Percentiles rank a stretch among this genome's conserved stretches.
Evolutionary conservation across 2,888 invertebrate genomes (phyloP).

Genomic region (Drosophila borborema): DNA sequence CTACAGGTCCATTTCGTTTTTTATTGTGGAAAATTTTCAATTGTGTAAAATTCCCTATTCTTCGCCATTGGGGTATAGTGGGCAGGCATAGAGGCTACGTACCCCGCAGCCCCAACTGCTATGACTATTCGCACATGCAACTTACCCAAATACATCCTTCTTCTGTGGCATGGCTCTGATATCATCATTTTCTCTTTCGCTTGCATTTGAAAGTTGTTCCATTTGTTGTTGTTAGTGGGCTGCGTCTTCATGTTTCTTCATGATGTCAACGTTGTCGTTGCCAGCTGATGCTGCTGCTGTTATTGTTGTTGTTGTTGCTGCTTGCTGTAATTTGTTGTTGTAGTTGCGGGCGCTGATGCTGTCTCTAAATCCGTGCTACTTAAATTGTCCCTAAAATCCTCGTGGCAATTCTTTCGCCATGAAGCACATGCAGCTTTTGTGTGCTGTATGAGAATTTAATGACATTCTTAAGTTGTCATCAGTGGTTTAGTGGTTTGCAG

Average conservation of each 20-base stretch:
- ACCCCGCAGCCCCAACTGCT: too few species aligned
- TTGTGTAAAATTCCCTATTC: too few species aligned
- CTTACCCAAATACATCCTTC: conserved; percentile 50
- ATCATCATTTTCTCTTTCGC: conserved; percentile 27
- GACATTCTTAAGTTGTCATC: conserved; percentile 84
- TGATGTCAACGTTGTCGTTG: conserved; percentile 60
- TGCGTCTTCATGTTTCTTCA: conserved; percentile 69
- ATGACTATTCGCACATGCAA: conserved; percentile 66
- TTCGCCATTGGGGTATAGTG: too few species aligned
- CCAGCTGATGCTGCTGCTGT: conserved; percentile 10
- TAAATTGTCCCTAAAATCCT: conserved; percentile 82
- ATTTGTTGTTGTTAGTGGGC: conserved; percentile 49
- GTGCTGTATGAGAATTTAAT: conserved; percentile 80
- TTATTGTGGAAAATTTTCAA: too few species aligned
- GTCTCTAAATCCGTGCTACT: conserved; percentile 81
- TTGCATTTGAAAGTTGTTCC: conserved; percentile 17
- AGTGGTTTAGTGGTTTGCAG: conserved; percentile 74
- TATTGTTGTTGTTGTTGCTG: conserved; percentile 26
- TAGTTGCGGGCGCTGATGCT: conserved; percentile 59
- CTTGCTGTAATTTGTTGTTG: conserved; percentile 7
- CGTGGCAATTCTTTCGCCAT: conserved; percentile 79
- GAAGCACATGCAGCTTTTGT: conserved; percentile 79
- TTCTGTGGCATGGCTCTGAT: conserved; percentile 47
- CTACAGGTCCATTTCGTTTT: too few species aligned
- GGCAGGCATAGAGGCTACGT: too few species aligned